phyloP scores from a whole-genome alignment of 2,888 invertebrate species.

The Sarcophaga rosellei region DNA sequence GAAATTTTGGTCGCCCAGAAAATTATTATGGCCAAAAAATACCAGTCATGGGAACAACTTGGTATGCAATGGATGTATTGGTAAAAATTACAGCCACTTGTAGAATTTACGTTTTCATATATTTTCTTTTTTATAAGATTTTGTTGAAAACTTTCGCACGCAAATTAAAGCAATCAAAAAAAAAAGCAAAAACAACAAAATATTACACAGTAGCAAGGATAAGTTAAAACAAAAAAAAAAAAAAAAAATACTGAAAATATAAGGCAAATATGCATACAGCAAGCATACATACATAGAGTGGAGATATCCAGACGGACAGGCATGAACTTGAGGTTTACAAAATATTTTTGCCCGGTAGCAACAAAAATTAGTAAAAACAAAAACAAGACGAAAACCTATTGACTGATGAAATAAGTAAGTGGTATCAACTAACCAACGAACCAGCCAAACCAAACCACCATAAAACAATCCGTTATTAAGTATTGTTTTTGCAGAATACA shows the following conservation, averaged over 20 bases:
- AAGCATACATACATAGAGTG: conserved; percentile 37
- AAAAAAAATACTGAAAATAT: neutral
- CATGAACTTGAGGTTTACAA: conserved; percentile 64
- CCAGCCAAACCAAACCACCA: conserved; percentile 3
- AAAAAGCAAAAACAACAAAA: conserved; percentile 70
- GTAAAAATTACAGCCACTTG: conserved; percentile 31
- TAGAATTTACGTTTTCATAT: conserved; percentile 38
- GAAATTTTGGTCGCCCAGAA: conserved; percentile 49
- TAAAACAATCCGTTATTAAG: conserved; percentile 66
- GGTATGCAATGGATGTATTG: conserved; percentile 39
- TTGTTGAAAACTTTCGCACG: conserved; percentile 78
- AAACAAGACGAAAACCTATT: conserved; percentile 15
- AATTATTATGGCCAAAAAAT: conserved; percentile 39
- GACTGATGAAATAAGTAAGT: conserved; percentile 55
- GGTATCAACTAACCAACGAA: conserved; percentile 27
- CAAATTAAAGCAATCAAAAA: conserved; percentile 79
- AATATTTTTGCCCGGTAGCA: conserved; percentile 61
- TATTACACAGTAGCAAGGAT: conserved; percentile 63
- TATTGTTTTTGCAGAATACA: conserved; percentile 50
- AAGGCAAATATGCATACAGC: conserved; percentile 39
- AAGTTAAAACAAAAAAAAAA: conserved; percentile 6
- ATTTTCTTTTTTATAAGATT: conserved; percentile 64
- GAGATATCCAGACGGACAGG: conserved; percentile 25
- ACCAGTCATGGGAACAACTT: conserved; percentile 55
- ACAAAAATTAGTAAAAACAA: conserved; percentile 46